Evolutionary conservation across 1,140 invertebrate genomes (phyloP), one percentile per base, ranked within the genome.

Genomic region (Elymnias hypermnestra): DNA sequence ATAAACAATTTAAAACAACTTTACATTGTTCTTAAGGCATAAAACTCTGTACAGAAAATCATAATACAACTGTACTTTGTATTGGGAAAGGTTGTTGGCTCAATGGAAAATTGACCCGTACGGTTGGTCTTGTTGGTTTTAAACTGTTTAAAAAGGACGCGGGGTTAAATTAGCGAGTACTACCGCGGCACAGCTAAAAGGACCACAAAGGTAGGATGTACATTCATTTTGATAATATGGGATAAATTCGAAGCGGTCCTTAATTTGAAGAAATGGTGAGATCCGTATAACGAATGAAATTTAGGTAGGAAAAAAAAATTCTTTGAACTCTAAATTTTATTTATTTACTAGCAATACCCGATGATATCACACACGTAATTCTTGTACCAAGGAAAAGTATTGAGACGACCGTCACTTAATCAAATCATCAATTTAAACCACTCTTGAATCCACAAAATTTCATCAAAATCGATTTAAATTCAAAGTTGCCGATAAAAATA

Each of bases 131-230:
- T 64, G 61, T 64, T 64, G 53, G 44, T 64, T 52, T 57, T 48
- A 53, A 39, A 39, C 41, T 64, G 52, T 60, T 63, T 60, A 37
- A 54, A 47, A 52, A 64, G 61, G 61, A 64, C 57, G 50, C 45
- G 25, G 48, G 57, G 51, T 57, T 44, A 57, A 64, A 64, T 64
- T 64, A 64, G 61, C 61, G 51, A 52, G 53, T 64, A 50, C 61
- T 64, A 64, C 61, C 57, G 61, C 61, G 61, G 61, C 47, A 35
- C 26, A 37, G 38, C 38, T 56, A 56, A 56, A 50, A 56, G 48
- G 43, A 29, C 42, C 31, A 29, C 31, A 8, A 18, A 22, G 13
- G 17, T 41, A 31, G 29, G 38, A 9, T 8, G 9, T 7, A 26
- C 36, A 40, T 39, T 13, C 17, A 10, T 2, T 21, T 21, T 10